Conservation (phyloP, 2,113 vertebrate genomes). For the Heterotilapia buettikoferi region DNA sequence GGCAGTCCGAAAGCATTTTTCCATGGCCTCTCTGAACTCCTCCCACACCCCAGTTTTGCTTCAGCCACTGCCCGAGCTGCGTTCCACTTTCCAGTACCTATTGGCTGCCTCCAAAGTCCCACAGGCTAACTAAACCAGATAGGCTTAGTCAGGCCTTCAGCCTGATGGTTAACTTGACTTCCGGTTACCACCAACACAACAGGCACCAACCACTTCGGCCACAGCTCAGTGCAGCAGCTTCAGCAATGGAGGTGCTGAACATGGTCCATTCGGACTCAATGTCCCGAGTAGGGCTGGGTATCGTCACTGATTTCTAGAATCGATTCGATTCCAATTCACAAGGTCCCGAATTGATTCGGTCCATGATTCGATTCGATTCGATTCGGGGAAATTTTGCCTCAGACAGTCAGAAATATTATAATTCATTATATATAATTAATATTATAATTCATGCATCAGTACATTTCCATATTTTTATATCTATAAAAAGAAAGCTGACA, state of each 20-base stretch:
- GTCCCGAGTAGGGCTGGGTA: not conserved
- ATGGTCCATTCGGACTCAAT: not conserved
- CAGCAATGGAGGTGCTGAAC: not conserved
- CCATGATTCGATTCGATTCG: too few species aligned
- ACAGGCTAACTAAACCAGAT: not conserved
- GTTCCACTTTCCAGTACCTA: not conserved
- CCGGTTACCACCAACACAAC: not conserved
- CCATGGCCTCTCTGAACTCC: not conserved
- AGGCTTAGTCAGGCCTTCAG: not conserved
- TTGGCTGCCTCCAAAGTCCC: not conserved
- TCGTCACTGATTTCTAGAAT: too few species aligned
- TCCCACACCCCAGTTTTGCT: not conserved
- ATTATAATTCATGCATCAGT: too few species aligned
- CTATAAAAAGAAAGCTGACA: too few species aligned
- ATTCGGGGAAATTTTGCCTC: too few species aligned
- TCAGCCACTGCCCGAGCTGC: rapidly evolving
- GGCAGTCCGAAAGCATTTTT: not conserved
- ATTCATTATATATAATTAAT: too few species aligned
- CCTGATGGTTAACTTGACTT: not conserved
- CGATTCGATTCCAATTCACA: too few species aligned
- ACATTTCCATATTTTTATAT: too few species aligned
- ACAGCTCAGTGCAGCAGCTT: not conserved
- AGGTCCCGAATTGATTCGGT: too few species aligned
- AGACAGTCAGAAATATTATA: too few species aligned
- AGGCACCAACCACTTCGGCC: not conserved